Evolutionary conservation across 2,113 vertebrate species (phyloP), one percentile per base, ranked within the genome.

Genomic region (Oophaga pumilio): DNA sequence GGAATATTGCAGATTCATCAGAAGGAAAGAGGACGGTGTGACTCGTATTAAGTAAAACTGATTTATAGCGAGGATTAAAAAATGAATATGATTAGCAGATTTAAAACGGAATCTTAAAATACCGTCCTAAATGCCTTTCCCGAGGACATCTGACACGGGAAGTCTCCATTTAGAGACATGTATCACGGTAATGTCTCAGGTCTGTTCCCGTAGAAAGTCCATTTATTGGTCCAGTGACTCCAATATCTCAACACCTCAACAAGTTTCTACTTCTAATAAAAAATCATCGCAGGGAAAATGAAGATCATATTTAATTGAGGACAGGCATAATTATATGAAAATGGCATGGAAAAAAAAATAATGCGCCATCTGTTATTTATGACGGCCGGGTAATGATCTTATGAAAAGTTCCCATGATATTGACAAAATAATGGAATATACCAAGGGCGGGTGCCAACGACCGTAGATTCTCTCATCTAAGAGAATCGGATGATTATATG

Each of bases 141-240:
- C 8, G 56, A 73, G 53, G 52, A 78, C 13, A 53, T 52, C 10
- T 17, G 50, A 74, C 33, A 74, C 9, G 77, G 9, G 24, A 59
- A 28, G 53, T 79, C 76, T 57, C 15, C 77, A 60, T 80, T 33
- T 56, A 53, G 62, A 62, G 8, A 60, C 84, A 76, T 85, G 71
- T 13, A 85, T 76, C 56, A 62, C 18, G 17, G 53, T 76, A 60
- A 85, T 57, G 68, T 85, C 59, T 20, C 28, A 9, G 33, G 26
- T 59, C 83, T 57, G 69, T 26, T 76, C 71, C 56, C 69, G 13
- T 24, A n/a, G 74, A 85, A 76, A 57, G 33, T 14, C 56, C 50
- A 85, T 85, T 85, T 85, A 85, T 85, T 76, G 84, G 71, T 20
- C 84, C 71, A 85, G 57, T 76, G 69, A 85, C 84, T 85, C 71